A percentile compares a stretch with the other conserved stretches of the same genome.
phyloP scores from a whole-genome alignment of 2,888 invertebrate species.

The Cheilosia urbana region DNA sequence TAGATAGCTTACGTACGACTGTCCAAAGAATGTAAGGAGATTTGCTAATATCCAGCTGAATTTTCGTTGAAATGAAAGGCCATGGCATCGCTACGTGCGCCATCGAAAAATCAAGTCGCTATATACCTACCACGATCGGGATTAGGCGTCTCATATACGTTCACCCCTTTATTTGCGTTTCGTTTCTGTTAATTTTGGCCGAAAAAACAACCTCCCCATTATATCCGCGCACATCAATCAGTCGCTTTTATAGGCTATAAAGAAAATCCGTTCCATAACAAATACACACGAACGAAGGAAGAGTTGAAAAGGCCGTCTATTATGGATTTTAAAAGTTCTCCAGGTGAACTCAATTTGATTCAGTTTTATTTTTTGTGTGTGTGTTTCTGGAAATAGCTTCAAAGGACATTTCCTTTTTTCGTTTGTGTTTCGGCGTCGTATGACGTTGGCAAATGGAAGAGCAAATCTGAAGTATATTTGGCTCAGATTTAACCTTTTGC shows the following conservation, averaged over 20 bases:
- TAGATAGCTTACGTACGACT: too few species aligned
- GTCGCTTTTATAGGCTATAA: constrained; percentile 28
- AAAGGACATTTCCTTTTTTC: constrained; percentile 13
- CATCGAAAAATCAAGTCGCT: too few species aligned
- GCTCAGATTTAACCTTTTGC: constrained; percentile 44
- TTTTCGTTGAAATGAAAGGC: too few species aligned
- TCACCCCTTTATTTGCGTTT: too few species aligned
- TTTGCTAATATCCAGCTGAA: too few species aligned
- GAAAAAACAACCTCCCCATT: too few species aligned
- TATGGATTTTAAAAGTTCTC: constrained; percentile 72
- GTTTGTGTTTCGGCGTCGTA: neutral
- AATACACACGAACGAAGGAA: neutral
- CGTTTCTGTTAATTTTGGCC: too few species aligned
- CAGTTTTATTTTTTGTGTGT: neutral
- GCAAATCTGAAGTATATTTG: constrained; percentile 48
- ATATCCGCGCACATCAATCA: constrained; percentile 1
- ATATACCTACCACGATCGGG: too few species aligned
- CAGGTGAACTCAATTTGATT: constrained; percentile 62
- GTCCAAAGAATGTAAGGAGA: too few species aligned
- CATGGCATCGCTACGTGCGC: too few species aligned
- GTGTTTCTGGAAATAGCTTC: constrained; percentile 10
- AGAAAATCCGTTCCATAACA: constrained; percentile 6
- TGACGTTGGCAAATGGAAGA: constrained; percentile 46
- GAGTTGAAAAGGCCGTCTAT: constrained; percentile 27
- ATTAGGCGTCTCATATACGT: too few species aligned